Percentiles rank a stretch among this genome's conserved stretches.
Evolutionary conservation across 1,140 invertebrate genomes (phyloP).

Genomic region (Monomorium pharaonis): DNA sequence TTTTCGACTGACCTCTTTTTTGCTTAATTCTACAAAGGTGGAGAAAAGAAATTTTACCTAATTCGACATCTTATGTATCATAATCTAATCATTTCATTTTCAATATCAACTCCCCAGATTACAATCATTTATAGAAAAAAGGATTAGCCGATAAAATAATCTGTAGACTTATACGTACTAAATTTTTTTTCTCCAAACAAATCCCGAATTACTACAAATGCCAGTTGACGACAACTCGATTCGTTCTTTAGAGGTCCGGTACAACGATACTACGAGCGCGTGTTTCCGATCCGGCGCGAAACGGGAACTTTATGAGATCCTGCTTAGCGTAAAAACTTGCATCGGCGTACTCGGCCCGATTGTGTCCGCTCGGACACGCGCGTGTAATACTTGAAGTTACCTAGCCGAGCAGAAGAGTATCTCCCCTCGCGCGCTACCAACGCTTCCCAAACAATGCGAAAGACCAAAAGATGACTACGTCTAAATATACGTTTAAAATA

Average conservation of each 20-base stretch:
- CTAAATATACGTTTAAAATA: neutral
- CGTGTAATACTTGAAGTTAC: slow-evolving; percentile 48
- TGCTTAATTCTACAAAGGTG: neutral
- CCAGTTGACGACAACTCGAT: neutral
- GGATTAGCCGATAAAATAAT: neutral
- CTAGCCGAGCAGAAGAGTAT: slow-evolving; percentile 45
- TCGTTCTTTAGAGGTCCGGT: neutral
- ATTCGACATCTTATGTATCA: neutral
- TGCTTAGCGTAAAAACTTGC: slow-evolving; percentile 25
- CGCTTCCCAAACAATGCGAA: slow-evolving; percentile 27
- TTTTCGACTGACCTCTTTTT: neutral
- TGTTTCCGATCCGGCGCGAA: neutral
- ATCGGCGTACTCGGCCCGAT: slow-evolving; percentile 69
- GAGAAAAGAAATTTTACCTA: neutral
- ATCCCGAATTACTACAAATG: neutral
- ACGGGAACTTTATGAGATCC: neutral
- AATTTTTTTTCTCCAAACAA: neutral
- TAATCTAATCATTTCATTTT: neutral
- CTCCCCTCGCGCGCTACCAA: slow-evolving; percentile 15
- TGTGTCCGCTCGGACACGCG: slow-evolving; percentile 31
- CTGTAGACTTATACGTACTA: neutral
- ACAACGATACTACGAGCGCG: neutral
- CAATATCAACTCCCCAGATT: neutral
- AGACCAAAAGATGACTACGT: slow-evolving; percentile 8
- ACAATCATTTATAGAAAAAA: neutral